phyloP scores from a whole-genome alignment of 2,113 vertebrate species.

The Aspidoscelis tigris region DNA sequence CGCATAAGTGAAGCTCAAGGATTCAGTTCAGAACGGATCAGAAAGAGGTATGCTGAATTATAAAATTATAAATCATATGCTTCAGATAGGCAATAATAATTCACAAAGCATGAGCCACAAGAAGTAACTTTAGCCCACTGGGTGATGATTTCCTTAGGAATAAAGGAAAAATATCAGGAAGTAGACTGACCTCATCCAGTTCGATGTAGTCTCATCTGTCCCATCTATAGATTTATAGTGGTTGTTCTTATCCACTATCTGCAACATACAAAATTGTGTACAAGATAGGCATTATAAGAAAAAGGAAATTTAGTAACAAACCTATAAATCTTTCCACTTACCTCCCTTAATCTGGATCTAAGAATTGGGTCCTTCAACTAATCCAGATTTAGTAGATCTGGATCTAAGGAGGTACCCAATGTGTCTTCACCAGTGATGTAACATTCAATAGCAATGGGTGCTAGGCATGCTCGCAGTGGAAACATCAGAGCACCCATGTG shows the following conservation, averaged over 20 bases:
- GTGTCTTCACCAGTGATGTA: too few relatives aligned
- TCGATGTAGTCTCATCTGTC: constrained; percentile 90
- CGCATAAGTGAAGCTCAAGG: constrained; percentile 15
- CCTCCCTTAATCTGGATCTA: too few relatives aligned
- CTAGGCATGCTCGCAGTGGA: too few relatives aligned
- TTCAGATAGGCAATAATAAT: neutral
- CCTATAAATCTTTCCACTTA: neutral
- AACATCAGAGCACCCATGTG: too few relatives aligned
- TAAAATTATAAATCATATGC: neutral
- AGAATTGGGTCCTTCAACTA: too few relatives aligned
- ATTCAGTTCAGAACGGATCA: neutral
- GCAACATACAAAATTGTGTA: constrained; percentile 36
- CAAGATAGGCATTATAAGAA: neutral
- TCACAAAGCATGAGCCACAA: neutral
- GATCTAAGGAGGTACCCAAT: too few relatives aligned
- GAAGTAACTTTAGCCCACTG: neutral
- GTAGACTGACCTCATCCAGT: constrained; percentile 95
- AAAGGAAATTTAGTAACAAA: neutral
- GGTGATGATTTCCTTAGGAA: constrained; percentile 28
- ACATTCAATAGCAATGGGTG: too few relatives aligned
- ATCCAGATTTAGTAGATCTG: too few relatives aligned
- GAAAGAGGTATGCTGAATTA: constrained; percentile 3
- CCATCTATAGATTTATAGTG: constrained; percentile 91
- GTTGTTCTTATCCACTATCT: constrained; percentile 91
- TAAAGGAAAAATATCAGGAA: constrained; percentile 29